Base-by-base conservation (phyloP, 2,888 invertebrate genomes). In the Eupithecia dodoneata region DNA sequence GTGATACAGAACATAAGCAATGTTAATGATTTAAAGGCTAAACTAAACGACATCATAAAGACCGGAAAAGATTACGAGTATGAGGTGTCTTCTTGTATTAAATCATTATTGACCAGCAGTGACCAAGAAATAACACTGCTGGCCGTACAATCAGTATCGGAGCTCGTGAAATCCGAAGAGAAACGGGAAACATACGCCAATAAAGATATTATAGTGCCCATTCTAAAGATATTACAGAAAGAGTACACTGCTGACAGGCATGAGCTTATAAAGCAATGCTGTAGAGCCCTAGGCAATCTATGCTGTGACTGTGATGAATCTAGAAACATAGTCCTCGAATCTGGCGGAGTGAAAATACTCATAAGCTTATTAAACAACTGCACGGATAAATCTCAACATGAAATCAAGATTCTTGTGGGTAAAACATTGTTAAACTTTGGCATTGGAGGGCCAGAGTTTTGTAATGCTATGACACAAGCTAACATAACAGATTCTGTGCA, bases 221-320 rank as follows among this genome's bases (percentile, higher is more conserved):
- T 97, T 81, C 88, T 97, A 75, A 90, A 94, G 74, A 93, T 96
- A 81, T 87, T 97, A 74, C 87, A 89, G 12, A 90, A 85, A 82
- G 92, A 93, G 63, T 79, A 88, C 5, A 87, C 86, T 59, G 65
- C 84, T 30, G 92, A 96, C 13, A 92, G 91, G 78, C 87, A 95
- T 79, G 96, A 96, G 81, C 89, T 97, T 73, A 92, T 97, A 10
- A 97, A 97, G 82, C 98, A 98, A 88, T 96, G 97, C 65, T 97
- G 97, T 83, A 96, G 98, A 85, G 98, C 98, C 4, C 93, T 99
- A 42, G 98, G 98, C 59, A 99, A 99, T 91, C 97, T 99, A 87
- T 98, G 98, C 89, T 98, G 97, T 89, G 97, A 98, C 87, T 98
- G 98, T 93, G 97, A 98, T 94, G 94, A 95, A 85, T 96, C 96